A percentile compares a stretch with the other conserved stretches of the same genome.
Conservation (phyloP, 2,888 invertebrate genomes). For the Caenorhabditis auriculariae region DNA sequence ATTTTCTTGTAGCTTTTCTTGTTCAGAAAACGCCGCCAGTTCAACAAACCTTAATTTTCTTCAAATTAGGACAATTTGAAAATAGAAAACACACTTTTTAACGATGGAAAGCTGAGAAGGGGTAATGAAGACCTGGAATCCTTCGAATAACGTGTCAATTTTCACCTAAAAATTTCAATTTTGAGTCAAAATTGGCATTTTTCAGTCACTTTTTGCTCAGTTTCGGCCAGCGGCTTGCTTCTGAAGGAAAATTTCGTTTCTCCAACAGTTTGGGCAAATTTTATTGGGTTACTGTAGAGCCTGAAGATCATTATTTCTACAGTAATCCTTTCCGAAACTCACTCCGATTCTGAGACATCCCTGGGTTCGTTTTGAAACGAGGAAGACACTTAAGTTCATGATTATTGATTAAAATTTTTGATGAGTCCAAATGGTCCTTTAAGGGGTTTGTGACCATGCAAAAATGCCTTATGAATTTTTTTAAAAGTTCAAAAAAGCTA, state of each 20-base stretch:
- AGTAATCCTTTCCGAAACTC: too few relatives aligned
- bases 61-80: not conserved
- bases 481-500: too few relatives aligned
- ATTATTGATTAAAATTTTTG: too few relatives aligned
- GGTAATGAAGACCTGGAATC: conserved; percentile 34
- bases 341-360: conserved; percentile 21
- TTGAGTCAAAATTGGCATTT: too few relatives aligned
- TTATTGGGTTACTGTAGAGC: conserved; percentile 42
- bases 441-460: too few relatives aligned
- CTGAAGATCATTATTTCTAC: conserved; percentile 10
- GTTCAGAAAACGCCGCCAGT: conserved; percentile 1
- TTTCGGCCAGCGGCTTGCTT: conserved; percentile 35
- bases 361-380: too few relatives aligned
- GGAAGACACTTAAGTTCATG: too few relatives aligned
- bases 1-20: conserved; percentile 8
- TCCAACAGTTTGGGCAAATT: conserved; percentile 39
- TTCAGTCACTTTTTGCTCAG: conserved; percentile 38
- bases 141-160: conserved; percentile 44
- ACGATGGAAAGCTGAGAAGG: conserved; percentile 45
- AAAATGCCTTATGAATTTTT: not conserved
- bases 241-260: conserved; percentile 32
- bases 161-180: too few relatives aligned
- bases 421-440: too few relatives aligned
- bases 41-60: conserved; percentile 6
- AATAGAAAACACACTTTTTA: conserved; percentile 21